Evolutionary conservation across 2,888 invertebrate genomes (phyloP).

Genomic region (Rotaria socialis): DNA sequence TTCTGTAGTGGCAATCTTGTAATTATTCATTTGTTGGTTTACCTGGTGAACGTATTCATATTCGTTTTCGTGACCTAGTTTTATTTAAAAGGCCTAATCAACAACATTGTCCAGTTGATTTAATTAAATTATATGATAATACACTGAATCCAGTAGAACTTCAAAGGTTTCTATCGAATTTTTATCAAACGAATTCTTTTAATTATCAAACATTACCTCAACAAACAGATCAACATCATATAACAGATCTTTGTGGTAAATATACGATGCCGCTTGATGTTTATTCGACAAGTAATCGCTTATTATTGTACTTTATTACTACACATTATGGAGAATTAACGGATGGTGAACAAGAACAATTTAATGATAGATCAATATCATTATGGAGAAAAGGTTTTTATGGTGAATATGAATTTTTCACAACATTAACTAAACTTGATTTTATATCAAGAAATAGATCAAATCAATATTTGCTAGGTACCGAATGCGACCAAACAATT

Average conservation of each 20-base stretch:
- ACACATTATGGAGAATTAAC: constrained; percentile 24
- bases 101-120: constrained; percentile 21
- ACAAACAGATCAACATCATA: background rate
- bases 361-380: background rate
- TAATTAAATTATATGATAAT: constrained; percentile 23
- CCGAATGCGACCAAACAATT: constrained; percentile 21
- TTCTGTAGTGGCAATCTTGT: constrained; percentile 27
- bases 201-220: background rate
- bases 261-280: background rate
- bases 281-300: background rate
- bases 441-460: background rate
- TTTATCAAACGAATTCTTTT: background rate
- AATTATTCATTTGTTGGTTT: constrained; percentile 36
- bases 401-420: constrained; percentile 24
- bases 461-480: constrained; percentile 6
- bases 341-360: background rate
- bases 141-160: background rate
- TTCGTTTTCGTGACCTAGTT: constrained; percentile 15
- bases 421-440: constrained; percentile 9
- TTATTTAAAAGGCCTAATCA: constrained; percentile 12
- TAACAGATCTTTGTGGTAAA: constrained; percentile 19
- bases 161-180: background rate
- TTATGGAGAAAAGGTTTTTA: constrained; percentile 25
- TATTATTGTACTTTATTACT: constrained; percentile 16
- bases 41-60: constrained; percentile 28